Percentiles rank a stretch among this genome's conserved stretches.
Evolutionary conservation across 1,140 invertebrate species (phyloP).

Genomic region (Orchestia grillus): DNA sequence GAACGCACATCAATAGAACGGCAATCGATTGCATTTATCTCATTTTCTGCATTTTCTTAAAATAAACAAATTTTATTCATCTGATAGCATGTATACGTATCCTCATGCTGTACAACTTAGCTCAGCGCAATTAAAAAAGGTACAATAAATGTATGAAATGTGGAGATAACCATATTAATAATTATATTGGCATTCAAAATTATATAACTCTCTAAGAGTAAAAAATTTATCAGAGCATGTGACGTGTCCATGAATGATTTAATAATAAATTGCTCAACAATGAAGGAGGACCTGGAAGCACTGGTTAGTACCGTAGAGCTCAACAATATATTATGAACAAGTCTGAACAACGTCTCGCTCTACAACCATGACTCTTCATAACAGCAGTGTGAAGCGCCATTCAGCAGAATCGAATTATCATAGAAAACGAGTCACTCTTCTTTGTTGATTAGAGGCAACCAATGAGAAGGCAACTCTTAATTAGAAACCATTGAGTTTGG

Average conservation of each 20-base stretch:
- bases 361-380: slow-evolving; percentile 50
- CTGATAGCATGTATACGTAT: too few species aligned
- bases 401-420: slow-evolving; percentile 57
- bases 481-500: slow-evolving; percentile 49
- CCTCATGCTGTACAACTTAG: too few species aligned
- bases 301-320: background rate
- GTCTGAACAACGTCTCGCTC: background rate
- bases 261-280: background rate
- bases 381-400: background rate
- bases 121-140: background rate
- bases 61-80: too few species aligned
- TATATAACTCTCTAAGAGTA: background rate
- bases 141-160: background rate
- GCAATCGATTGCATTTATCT: too few species aligned
- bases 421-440: slow-evolving; percentile 54
- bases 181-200: background rate
- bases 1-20: too few species aligned
- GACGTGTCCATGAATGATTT: background rate
- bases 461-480: slow-evolving; percentile 52
- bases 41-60: too few species aligned
- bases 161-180: background rate
- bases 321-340: background rate
- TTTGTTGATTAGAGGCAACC: slow-evolving; percentile 51
- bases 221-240: background rate
- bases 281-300: background rate